Base-by-base conservation (phyloP, 1,140 invertebrate genomes). In the Aphaenogaster ashmeadi region DNA sequence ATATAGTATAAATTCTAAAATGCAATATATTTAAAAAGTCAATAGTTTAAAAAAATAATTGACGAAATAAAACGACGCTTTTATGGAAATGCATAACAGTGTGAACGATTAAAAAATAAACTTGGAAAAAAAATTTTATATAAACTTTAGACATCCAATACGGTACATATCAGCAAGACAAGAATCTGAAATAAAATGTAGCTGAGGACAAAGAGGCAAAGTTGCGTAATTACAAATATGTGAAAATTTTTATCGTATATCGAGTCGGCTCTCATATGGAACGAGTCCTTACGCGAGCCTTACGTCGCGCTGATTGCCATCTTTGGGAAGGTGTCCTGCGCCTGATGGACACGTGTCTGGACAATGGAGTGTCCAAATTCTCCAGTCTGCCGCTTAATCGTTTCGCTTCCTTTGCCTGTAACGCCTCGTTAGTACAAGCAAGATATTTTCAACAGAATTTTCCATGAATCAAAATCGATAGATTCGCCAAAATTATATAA, bases 301-400 rank as follows among this genome's bases (percentile, higher is more conserved):
- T 95, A 72, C 94, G 93, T 21, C 95, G 92, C 67, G 94, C 94
- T 33, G 95, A 95, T 88, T 95, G 95, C 95, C 95, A 95, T 87
- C 94, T 94, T 81, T 95, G 94, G 27, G 95, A 95, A 13, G 95
- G 94, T 87, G 94, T 95, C 71, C 94, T 94, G 56, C 94, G 94
- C 81, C 94, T 93, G 47, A 95, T 89, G 38, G 95, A 95, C 62
- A 95, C 94, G 52, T 95, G 95, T 21, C 95, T 93, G 27, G 95
- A 94, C 80, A 95, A 89, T 41, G 94, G 90, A 47, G 94, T 94
- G 80, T 95, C 95, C 91, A 95, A 79, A 69, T 93, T 94, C 80
- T 95, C 94, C 92, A 95, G 87, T 75, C 93, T 95, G 71, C 92
- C 93, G 75, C 94, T 94, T 85, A 95, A 93, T 67, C 91, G 92